A percentile compares a stretch with the other conserved stretches of the same genome.
Evolutionary conservation across 2,888 invertebrate genomes (phyloP).

Genomic region (Papilio demoleus): DNA sequence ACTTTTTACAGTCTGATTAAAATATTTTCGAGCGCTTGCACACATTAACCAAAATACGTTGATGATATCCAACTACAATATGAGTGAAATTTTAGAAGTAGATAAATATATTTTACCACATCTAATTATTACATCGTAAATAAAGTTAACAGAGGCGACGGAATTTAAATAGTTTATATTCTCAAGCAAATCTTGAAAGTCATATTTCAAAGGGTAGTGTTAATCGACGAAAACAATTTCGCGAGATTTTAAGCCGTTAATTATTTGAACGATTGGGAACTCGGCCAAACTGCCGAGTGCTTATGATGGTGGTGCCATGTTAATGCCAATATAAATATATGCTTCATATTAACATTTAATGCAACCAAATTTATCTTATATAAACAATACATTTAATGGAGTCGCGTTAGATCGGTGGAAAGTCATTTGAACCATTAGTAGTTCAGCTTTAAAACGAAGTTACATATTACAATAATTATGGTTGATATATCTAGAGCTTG

Average conservation of each 20-base stretch:
- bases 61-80: neutral
- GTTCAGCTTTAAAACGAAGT: neutral
- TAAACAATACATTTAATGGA: constrained; percentile 40
- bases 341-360: constrained; percentile 44
- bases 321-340: constrained; percentile 66
- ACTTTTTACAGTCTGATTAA: too few relatives aligned
- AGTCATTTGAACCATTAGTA: neutral
- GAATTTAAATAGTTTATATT: constrained; percentile 29
- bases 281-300: constrained; percentile 54
- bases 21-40: neutral
- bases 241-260: constrained; percentile 52
- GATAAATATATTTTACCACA: neutral
- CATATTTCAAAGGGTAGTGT: constrained; percentile 43
- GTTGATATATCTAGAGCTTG: neutral
- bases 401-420: constrained; percentile 32
- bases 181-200: constrained; percentile 27
- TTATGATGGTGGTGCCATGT: constrained; percentile 53
- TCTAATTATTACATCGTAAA: constrained; percentile 17
- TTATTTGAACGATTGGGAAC: constrained; percentile 64
- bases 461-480: neutral
- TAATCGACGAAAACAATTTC: constrained; percentile 52
- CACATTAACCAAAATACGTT: neutral
- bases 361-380: constrained; percentile 45
- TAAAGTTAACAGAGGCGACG: neutral
- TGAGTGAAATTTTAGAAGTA: neutral